Evolutionary conservation across 2,888 invertebrate species (phyloP).

Genomic region (Allygus modestus): DNA sequence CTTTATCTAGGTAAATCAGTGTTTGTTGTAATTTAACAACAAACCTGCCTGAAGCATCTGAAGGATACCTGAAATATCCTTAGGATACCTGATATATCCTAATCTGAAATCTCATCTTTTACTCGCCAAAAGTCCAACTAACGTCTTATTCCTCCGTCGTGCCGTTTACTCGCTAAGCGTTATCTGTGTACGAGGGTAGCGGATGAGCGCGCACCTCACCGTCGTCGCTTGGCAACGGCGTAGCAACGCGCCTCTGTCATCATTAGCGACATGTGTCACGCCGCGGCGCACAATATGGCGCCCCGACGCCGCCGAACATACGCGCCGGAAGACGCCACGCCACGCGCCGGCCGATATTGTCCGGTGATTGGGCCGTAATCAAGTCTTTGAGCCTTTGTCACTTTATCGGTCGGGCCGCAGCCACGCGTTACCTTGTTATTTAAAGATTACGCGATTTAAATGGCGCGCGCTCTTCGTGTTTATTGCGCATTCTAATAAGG

Average conservation of each 20-base stretch:
- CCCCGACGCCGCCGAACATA: neutral
- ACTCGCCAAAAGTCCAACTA: too few relatives aligned
- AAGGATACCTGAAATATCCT: too few relatives aligned
- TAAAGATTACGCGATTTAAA: slow-evolving; percentile 27
- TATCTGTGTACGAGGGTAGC: too few relatives aligned
- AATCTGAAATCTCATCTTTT: too few relatives aligned
- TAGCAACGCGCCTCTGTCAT: neutral
- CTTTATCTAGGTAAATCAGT: too few relatives aligned
- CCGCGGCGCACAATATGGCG: slow-evolving; percentile 16
- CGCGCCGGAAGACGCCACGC: slow-evolving; percentile 11
- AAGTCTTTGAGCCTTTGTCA: slow-evolving; percentile 9
- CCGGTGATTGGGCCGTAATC: slow-evolving; percentile 6
- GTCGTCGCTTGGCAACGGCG: slow-evolving; percentile 36
- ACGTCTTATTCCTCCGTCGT: too few relatives aligned
- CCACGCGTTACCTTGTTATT: slow-evolving; percentile 36
- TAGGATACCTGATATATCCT: too few relatives aligned
- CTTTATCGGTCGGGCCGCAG: neutral
- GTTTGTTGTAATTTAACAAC: too few relatives aligned
- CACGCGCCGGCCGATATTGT: neutral
- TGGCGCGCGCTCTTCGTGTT: slow-evolving; percentile 23
- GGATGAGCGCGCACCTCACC: slow-evolving; percentile 42
- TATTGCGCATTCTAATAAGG: slow-evolving; percentile 26
- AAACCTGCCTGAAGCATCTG: too few relatives aligned
- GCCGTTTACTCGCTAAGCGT: too few relatives aligned
- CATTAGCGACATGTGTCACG: slow-evolving; percentile 25